Evolutionary conservation across 2,888 invertebrate genomes (phyloP).

Genomic region (Candidula unifasciata): DNA sequence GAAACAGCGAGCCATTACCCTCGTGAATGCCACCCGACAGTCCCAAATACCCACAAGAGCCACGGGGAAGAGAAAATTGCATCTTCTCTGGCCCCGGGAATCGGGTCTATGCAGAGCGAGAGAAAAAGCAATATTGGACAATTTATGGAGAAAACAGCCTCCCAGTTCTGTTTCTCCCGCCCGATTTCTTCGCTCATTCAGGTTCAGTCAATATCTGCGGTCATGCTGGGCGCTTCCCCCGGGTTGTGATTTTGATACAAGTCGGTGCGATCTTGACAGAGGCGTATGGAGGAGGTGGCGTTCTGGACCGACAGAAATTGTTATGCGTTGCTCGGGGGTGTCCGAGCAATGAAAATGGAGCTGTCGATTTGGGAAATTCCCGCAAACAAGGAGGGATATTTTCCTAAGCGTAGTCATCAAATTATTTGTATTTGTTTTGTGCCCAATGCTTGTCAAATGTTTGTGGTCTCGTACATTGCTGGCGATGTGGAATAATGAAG

Average conservation of each 20-base stretch:
- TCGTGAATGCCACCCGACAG: neutral
- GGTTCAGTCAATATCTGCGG: slow-evolving; percentile 33
- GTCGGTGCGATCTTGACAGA: slow-evolving; percentile 16
- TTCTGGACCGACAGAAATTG: slow-evolving; percentile 30
- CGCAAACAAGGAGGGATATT: slow-evolving; percentile 8
- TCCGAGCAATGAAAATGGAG: neutral
- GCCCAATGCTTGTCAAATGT: slow-evolving; percentile 28
- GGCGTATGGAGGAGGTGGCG: slow-evolving; percentile 29
- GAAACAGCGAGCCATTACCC: neutral
- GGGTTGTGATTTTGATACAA: slow-evolving; percentile 4
- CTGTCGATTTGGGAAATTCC: slow-evolving; percentile 12
- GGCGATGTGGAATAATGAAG: neutral
- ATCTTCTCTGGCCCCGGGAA: neutral
- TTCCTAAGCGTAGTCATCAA: neutral
- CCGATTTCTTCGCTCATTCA: neutral
- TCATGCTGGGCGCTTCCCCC: neutral
- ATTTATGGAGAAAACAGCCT: slow-evolving; percentile 37
- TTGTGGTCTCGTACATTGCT: slow-evolving; percentile 10
- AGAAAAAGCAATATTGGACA: slow-evolving; percentile 32
- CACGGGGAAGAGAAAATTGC: slow-evolving; percentile 2
- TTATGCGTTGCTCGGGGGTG: slow-evolving; percentile 1
- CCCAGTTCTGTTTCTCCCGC: neutral
- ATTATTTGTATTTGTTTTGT: slow-evolving; percentile 28
- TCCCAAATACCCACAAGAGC: neutral
- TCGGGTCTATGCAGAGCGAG: neutral